These are phyloP conservation scores for Pogonocherus hispidulus DNA, from an alignment of 2,888 invertebrate genomes.

Conservation along the genomic window DNA sequence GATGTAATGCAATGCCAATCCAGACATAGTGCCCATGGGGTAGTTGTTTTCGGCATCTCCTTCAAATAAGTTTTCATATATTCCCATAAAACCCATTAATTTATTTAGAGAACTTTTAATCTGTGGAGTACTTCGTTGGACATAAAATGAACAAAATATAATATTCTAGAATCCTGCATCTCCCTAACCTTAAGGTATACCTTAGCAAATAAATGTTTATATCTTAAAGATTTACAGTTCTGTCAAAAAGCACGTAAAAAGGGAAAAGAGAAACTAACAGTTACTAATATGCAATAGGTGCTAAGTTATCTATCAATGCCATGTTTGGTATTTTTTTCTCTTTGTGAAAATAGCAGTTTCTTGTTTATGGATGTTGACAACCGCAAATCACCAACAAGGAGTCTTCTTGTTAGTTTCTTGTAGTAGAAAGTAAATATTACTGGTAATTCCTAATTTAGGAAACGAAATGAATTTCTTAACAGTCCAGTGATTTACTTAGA, in stretches of 20 bases:
- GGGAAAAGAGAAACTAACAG: slow-evolving; percentile 38
- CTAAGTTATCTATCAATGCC: slow-evolving; percentile 23
- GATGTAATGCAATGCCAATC: too few relatives aligned
- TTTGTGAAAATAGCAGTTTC: slow-evolving; percentile 1
- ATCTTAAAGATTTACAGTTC: too few relatives aligned
- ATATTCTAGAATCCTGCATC: too few relatives aligned
- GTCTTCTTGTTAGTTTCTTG: slow-evolving; percentile 12
- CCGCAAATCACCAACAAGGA: slow-evolving; percentile 8
- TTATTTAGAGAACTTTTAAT: too few relatives aligned
- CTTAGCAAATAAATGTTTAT: too few relatives aligned
- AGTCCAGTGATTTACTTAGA: slow-evolving; percentile 20
- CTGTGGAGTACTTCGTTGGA: too few relatives aligned
- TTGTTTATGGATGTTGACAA: slow-evolving; percentile 14
- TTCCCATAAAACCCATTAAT: too few relatives aligned
- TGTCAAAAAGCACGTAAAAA: slow-evolving; percentile 12
- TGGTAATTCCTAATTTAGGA: slow-evolving; percentile 16
- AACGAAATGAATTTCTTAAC: slow-evolving; percentile 26
- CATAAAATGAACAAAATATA: too few relatives aligned
- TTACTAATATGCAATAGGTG: background rate
- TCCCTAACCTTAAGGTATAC: too few relatives aligned
- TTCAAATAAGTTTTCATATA: too few relatives aligned
- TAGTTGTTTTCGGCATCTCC: too few relatives aligned
- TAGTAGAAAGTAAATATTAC: slow-evolving; percentile 19
- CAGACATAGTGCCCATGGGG: too few relatives aligned
- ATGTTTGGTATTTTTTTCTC: slow-evolving; percentile 25